Evolutionary conservation across 2,113 vertebrate species (phyloP).

Genomic region (Pavo muticus): DNA sequence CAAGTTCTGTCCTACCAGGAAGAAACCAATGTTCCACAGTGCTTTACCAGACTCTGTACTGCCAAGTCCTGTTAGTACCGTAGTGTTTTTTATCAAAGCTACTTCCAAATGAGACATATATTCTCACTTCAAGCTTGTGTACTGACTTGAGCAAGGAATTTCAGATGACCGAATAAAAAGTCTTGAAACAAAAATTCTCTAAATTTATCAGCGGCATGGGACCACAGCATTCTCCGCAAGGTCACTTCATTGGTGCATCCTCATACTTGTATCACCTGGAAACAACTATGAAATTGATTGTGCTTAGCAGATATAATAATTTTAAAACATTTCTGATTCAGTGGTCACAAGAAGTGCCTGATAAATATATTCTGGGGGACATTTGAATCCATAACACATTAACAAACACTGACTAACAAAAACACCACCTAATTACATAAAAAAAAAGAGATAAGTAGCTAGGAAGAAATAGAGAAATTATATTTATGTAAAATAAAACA

Average conservation of each 20-base stretch:
- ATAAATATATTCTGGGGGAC: neutral
- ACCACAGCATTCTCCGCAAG: neutral
- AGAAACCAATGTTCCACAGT: neutral
- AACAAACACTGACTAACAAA: neutral
- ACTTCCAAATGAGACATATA: neutral
- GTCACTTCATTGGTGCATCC: neutral
- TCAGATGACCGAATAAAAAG: neutral
- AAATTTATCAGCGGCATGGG: neutral
- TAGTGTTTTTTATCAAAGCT: neutral
- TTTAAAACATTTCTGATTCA: neutral
- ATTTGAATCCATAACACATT: neutral
- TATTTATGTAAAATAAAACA: neutral
- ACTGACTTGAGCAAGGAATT: neutral
- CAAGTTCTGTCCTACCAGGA: neutral
- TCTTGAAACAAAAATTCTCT: neutral
- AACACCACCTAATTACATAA: neutral
- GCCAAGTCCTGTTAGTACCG: neutral
- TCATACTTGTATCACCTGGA: rapidly evolving
- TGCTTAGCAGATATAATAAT: rapidly evolving
- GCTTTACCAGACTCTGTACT: neutral
- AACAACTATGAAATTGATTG: neutral
- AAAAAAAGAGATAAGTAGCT: neutral
- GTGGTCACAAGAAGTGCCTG: neutral
- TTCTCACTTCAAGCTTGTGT: neutral
- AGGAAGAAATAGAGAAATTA: neutral